phyloP scores from a whole-genome alignment of 2,888 invertebrate species.

The Alitta virens region DNA sequence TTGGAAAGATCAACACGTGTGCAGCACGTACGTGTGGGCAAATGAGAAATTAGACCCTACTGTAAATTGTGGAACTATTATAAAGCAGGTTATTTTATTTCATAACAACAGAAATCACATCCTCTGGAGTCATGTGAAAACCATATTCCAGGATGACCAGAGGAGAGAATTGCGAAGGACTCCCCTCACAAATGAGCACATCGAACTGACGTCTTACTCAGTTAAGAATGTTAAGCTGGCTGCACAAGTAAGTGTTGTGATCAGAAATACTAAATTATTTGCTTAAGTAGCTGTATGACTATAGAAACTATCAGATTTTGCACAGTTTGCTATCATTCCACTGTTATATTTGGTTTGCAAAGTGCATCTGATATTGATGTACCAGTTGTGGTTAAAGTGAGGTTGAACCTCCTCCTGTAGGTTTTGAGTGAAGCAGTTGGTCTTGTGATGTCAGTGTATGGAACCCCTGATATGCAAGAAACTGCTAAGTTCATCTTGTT shows the following conservation, averaged over 20 bases:
- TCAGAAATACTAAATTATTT: no score
- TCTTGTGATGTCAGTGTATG: neutral
- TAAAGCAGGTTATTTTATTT: neutral
- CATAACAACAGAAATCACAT: neutral
- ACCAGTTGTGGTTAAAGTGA: no score
- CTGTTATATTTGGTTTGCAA: no score
- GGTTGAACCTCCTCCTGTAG: no score
- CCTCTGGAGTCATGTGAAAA: neutral
- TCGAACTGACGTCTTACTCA: neutral
- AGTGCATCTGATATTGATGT: no score
- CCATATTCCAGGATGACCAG: neutral
- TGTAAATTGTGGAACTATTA: no score
- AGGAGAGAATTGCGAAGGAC: neutral
- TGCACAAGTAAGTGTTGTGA: neutral
- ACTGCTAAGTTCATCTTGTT: neutral
- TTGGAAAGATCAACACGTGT: no score
- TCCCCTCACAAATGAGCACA: neutral
- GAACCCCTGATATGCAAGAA: neutral
- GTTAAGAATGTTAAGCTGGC: conserved; percentile 1
- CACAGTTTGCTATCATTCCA: no score
- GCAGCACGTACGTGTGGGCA: no score
- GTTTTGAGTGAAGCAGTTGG: neutral
- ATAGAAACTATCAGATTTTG: no score
- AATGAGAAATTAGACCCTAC: no score
- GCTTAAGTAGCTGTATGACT: no score